These are phyloP conservation scores for Scaptomyza tumidula DNA, from an alignment of 2,888 invertebrate species.

Conservation along the genomic window DNA sequence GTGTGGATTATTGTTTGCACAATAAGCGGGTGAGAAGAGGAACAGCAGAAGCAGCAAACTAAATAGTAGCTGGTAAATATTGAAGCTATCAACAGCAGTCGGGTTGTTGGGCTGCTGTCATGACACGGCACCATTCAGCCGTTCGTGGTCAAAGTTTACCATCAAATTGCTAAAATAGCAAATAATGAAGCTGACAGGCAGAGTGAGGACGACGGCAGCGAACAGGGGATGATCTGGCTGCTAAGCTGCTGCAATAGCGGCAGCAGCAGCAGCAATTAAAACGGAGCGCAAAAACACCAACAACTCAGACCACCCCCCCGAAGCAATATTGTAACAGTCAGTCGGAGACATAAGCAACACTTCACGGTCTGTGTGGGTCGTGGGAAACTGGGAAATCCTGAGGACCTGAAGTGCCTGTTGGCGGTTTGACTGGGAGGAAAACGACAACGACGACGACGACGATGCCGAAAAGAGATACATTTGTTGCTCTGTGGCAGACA, in stretches of 20 bases:
- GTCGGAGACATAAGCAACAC: constrained; percentile 80
- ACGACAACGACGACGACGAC: constrained; percentile 20
- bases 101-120: constrained; percentile 34
- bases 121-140: constrained; percentile 48
- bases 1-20: constrained; percentile 42
- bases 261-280: constrained; percentile 78
- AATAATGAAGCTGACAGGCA: constrained; percentile 78
- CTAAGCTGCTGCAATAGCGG: constrained; percentile 70
- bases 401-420: constrained; percentile 64
- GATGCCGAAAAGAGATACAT: constrained; percentile 65
- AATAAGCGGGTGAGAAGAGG: constrained; percentile 6
- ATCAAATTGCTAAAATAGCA: constrained; percentile 81
- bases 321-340: constrained; percentile 63
- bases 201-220: constrained; percentile 1
- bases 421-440: constrained; percentile 64
- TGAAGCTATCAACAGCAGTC: constrained; percentile 52
- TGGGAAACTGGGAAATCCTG: constrained; percentile 65
- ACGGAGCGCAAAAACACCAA: constrained; percentile 53
- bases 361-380: constrained; percentile 51
- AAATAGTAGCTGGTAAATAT: constrained; percentile 49
- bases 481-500: constrained; percentile 70
- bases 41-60: constrained; percentile 21
- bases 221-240: constrained; percentile 75
- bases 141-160: constrained; percentile 73
- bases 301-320: constrained; percentile 8